Evolutionary conservation across 2,113 vertebrate species (phyloP), one percentile per base, ranked within the genome.

Genomic region (Empidonax traillii): DNA sequence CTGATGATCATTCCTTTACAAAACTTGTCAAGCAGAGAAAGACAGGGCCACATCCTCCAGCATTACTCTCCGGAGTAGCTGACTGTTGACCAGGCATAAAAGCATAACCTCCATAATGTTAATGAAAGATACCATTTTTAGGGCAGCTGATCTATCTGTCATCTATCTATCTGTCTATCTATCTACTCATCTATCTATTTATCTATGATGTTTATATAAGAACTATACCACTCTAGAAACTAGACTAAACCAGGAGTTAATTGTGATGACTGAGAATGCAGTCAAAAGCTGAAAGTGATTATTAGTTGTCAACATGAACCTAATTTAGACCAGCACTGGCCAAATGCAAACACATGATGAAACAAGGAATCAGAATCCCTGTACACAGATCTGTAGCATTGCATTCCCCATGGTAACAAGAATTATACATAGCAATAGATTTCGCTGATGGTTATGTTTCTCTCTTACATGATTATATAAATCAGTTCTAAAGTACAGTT

Each of bases 401-500:
- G 24, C 28, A 58, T 94, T 93, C 61, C 14, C 65, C 19, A 79
- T 94, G 58, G 27, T 73, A 73, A 51, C 59, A 88, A 75, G n/a
- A 66, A 61, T 93, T 96, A 83, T 71, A 85, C 78, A 82, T 20
- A 92, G 63, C 33, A 43, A 85, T 62, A 41, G 24, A 69, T 67
- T 93, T 95, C 82, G 11, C 39, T 90, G 43, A 95, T 69, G 28
- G 66, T 46, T 92, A 63, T 82, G 4, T 76, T 92, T 95, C 49
- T 85, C 91, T 84, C 28, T 93, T 89, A 88, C 55, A 30, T 84
- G 61, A 91, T 94, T 93, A 95, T 71, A 94, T 89, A 95, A 93
- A 84, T 88, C 18, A 96, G n/a, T 97, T 95, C 72, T 58, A 56
- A 89, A 86, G 16, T 16, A 52, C 22, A n/a, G 12, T 93, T 96